Evolutionary conservation across 2,113 vertebrate genomes (phyloP).

Genomic region (Condylura cristata): DNA sequence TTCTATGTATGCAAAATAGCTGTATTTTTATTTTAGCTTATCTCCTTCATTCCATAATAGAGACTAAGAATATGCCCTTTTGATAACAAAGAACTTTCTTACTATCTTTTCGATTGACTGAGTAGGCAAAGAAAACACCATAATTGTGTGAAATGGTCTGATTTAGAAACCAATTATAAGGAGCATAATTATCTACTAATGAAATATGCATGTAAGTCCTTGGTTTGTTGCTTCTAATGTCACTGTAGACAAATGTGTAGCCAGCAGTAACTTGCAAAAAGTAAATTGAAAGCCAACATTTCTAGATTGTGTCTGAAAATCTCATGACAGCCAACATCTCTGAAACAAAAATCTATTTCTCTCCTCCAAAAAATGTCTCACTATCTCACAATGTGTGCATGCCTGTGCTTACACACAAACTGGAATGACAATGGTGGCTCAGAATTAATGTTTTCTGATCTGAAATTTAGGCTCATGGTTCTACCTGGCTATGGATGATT

Average conservation of each 20-base stretch:
- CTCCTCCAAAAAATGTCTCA: neutral
- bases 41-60: constrained; percentile 7
- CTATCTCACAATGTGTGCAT: neutral
- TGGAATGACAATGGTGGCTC: neutral
- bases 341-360: neutral
- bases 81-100: constrained; percentile 63
- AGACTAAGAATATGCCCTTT: constrained; percentile 55
- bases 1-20: constrained; percentile 12
- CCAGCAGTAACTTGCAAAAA: constrained; percentile 7
- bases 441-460: neutral
- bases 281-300: neutral
- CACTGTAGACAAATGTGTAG: constrained; percentile 34
- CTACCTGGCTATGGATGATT: neutral
- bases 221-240: constrained; percentile 33
- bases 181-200: constrained; percentile 68
- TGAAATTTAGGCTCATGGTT: neutral
- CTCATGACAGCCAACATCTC: neutral
- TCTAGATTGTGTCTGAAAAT: constrained; percentile 24
- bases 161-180: constrained; percentile 75
- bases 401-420: too few species aligned
- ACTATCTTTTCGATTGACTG: constrained; percentile 34
- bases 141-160: constrained; percentile 70
- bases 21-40: constrained; percentile 67
- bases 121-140: constrained; percentile 60
- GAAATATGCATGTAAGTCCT: constrained; percentile 62